Base-by-base conservation (phyloP, 2,888 invertebrate species). In the Ditula angustiorana region DNA sequence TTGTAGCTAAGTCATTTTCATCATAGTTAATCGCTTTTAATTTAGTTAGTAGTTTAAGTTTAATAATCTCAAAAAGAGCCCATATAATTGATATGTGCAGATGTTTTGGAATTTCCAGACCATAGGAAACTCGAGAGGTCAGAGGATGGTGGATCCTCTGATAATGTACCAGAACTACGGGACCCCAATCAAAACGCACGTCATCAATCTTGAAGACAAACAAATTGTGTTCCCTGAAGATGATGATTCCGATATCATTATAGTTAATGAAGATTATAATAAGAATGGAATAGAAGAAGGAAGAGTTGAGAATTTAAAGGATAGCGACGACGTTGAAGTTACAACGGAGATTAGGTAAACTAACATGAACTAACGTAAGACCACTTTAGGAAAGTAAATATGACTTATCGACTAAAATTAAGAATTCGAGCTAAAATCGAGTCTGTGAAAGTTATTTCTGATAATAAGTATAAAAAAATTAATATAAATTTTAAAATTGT, bases 71-170 rank as follows among this genome's bases (percentile, higher is more conserved):
- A 46, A 5, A 26, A 67, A 73, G 79, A 69, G 74, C 78, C 74
- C 74, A 71, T 85, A 70, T 89, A 84, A 91, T 91, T 93, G 92
- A 93, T 93, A 88, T 89, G 91, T 93, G 88, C 94, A 97, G 97
- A 94, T 95, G 87, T 95, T 96, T 84, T 96, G 96, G 96, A 96
- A 96, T 78, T 96, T 96, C 85, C 97, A 96, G 95, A 94, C 95
- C 47, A 94, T 95, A 74, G 94, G 94, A 0, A 95, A 95, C 85
- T 95, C 95, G 0, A 93, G 95, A 66, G 96, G 95, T 37, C 96
- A 96, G 83, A 94, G 96, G 63, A 95, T 95, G 89, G 90, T 86
- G 0, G 91, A 92, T 57, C 92, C 88, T 0, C 78, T 90, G 19
- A 82, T 86, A 13, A 85, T 88, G 85, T 88, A 90, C 56, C 87